Conservation (phyloP, 2,113 vertebrate genomes). For the Echinops telfairi region DNA sequence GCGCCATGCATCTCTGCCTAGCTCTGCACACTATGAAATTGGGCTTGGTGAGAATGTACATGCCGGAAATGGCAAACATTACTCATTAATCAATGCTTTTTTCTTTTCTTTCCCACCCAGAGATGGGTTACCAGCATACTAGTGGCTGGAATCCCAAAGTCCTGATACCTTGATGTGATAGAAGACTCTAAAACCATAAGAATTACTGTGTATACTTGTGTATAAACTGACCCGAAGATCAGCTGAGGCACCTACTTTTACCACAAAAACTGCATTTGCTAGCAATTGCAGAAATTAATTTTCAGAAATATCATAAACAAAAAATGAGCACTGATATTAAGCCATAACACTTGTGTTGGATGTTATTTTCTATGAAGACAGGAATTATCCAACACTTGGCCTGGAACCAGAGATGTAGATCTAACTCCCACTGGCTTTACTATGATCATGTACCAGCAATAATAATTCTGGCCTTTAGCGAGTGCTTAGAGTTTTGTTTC, state of each 20-base stretch:
- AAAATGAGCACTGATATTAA: conserved; percentile 2
- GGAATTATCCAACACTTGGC: conserved; percentile 13
- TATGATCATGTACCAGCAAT: neutral
- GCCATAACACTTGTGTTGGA: neutral
- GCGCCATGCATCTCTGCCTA: neutral
- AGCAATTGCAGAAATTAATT: neutral
- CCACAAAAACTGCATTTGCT: neutral
- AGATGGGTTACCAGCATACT: neutral
- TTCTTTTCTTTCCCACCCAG: neutral
- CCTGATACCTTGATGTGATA: neutral
- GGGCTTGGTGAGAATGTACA: neutral
- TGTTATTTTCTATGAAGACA: conserved; percentile 21
- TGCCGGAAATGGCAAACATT: neutral
- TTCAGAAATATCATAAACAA: conserved; percentile 28
- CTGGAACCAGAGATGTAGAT: neutral
- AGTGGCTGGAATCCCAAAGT: neutral
- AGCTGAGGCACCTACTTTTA: too few species aligned
- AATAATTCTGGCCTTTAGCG: conserved; percentile 29
- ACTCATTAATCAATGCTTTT: neutral
- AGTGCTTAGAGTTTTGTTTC: conserved; percentile 25
- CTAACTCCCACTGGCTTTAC: neutral
- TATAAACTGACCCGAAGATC: too few species aligned
- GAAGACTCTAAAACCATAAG: neutral
- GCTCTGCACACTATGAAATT: neutral
- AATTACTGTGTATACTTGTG: neutral